Percentiles rank a stretch among this genome's conserved stretches.
phyloP scores from a whole-genome alignment of 1,140 invertebrate species.

The Matsumurasca onukii region DNA sequence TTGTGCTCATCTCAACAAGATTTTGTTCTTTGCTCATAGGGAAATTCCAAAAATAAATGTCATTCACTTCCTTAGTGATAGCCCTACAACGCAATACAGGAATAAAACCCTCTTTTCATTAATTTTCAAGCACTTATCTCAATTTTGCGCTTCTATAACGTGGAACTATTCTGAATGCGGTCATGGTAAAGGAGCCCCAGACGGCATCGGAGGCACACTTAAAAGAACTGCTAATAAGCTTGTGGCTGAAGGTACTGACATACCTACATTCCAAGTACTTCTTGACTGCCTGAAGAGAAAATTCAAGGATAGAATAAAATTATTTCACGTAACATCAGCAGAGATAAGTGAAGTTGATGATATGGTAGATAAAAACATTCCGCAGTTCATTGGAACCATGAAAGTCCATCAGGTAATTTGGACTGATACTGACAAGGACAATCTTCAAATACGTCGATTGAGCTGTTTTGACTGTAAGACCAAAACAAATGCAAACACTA shows the following conservation, averaged over 20 bases:
- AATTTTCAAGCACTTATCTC: not conserved
- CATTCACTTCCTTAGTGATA: slow-evolving; percentile 31
- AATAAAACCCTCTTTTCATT: slow-evolving; percentile 35
- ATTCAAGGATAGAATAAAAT: not conserved
- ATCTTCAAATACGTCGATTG: slow-evolving; percentile 2
- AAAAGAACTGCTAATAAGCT: slow-evolving; percentile 46
- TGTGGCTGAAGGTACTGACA: slow-evolving; percentile 39
- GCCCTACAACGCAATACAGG: slow-evolving; percentile 31
- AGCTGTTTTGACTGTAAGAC: not conserved
- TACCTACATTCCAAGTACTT: slow-evolving; percentile 5
- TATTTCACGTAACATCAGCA: not conserved
- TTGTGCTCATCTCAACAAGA: slow-evolving; percentile 45
- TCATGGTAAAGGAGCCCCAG: slow-evolving; percentile 46
- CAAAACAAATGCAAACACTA: not conserved
- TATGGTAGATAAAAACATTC: not conserved
- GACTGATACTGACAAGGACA: not conserved
- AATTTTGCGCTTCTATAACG: slow-evolving; percentile 23
- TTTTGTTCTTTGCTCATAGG: slow-evolving; percentile 33
- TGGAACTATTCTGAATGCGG: slow-evolving; percentile 47
- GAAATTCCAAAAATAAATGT: slow-evolving; percentile 8
- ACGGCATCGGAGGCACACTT: slow-evolving; percentile 48
- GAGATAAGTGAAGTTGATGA: slow-evolving; percentile 9
- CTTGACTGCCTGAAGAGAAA: not conserved
- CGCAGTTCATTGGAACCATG: slow-evolving; percentile 6
- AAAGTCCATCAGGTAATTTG: slow-evolving; percentile 20